Percentiles rank a stretch among this genome's conserved stretches.
phyloP scores from a whole-genome alignment of 2,113 vertebrate genomes.

The Psittacara wagleri region DNA sequence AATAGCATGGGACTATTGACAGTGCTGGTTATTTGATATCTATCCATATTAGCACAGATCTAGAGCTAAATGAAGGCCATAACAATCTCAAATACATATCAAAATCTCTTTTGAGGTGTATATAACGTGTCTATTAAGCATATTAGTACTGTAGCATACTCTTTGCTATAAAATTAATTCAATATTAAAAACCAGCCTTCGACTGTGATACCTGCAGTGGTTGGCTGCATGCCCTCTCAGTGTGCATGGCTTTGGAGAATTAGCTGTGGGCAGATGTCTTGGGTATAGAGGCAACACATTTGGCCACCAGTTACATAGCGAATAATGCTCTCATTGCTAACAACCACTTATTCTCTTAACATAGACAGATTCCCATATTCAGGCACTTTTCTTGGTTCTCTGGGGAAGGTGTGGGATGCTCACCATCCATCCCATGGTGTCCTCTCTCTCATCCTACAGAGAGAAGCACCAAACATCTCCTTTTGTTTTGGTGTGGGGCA shows the following conservation, averaged over 20 bases:
- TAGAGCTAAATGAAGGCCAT: background rate
- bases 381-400: background rate
- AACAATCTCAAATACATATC: background rate
- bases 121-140: background rate
- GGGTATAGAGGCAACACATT: background rate
- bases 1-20: background rate
- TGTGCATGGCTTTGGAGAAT: background rate
- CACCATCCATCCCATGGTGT: background rate
- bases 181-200: background rate
- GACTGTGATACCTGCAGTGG: background rate
- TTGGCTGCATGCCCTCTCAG: background rate
- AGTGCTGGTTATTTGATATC: background rate
- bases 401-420: background rate
- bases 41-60: background rate
- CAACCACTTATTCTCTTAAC: fast-evolving
- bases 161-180: background rate
- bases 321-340: fast-evolving
- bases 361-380: background rate
- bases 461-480: fast-evolving
- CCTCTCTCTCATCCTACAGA: background rate
- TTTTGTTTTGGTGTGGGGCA: fast-evolving
- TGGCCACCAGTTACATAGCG: background rate
- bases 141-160: background rate
- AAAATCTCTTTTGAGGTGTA: background rate
- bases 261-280: background rate